Conservation (phyloP, 1,140 invertebrate species). For the Mamestra configurata region DNA sequence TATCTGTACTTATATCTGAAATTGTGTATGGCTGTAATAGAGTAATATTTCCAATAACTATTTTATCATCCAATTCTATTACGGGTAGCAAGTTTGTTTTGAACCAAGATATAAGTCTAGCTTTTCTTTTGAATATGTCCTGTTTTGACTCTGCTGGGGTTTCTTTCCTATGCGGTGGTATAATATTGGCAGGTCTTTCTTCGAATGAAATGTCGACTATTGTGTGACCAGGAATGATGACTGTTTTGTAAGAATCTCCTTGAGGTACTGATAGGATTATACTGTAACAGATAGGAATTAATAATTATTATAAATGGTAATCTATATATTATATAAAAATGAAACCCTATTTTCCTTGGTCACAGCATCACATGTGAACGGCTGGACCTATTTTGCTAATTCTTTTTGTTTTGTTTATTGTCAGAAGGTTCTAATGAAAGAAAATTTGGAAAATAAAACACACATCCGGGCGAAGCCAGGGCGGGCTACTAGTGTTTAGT, state of each 20-base stretch:
- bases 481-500: too few relatives aligned
- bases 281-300: slow-evolving; percentile 65
- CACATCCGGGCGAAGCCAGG: too few relatives aligned
- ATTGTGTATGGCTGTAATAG: slow-evolving; percentile 75
- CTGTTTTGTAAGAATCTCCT: slow-evolving; percentile 63
- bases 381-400: too few relatives aligned
- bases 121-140: slow-evolving; percentile 64
- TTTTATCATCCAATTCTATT: slow-evolving; percentile 69
- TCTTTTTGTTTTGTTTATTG: too few relatives aligned
- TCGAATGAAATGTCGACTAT: slow-evolving; percentile 65
- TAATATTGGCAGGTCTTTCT: slow-evolving; percentile 50
- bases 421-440: too few relatives aligned
- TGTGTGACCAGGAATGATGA: slow-evolving; percentile 78
- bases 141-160: slow-evolving; percentile 26
- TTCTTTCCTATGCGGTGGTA: slow-evolving; percentile 55
- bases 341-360: too few relatives aligned
- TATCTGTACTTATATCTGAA: slow-evolving; percentile 75
- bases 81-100: slow-evolving; percentile 74
- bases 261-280: slow-evolving; percentile 67
- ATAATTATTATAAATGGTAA: too few relatives aligned
- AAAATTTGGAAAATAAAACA: too few relatives aligned
- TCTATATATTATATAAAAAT: too few relatives aligned
- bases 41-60: slow-evolving; percentile 72
- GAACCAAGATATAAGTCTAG: slow-evolving; percentile 73
- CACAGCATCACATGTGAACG: too few relatives aligned